These are phyloP conservation scores for Hyperoplus immaculatus DNA, from an alignment of 2,797 vertebrate species.

Conservation along the genomic window DNA sequence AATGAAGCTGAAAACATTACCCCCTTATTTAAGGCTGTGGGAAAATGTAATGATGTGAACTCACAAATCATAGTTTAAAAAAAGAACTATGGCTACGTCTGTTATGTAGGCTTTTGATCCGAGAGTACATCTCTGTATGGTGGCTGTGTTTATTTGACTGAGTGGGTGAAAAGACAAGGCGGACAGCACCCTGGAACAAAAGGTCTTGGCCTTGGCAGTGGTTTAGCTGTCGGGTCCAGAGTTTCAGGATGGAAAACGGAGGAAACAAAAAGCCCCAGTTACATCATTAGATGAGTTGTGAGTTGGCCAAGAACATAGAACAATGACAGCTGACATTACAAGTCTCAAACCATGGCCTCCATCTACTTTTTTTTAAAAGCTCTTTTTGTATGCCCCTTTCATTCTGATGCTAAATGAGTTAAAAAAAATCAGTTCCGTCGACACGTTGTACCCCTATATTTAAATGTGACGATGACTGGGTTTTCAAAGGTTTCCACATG, in stretches of 20 bases:
- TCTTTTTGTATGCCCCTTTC: constrained; percentile 2
- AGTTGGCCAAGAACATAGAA: constrained; percentile 55
- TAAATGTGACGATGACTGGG: neutral
- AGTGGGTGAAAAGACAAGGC: constrained; percentile 33
- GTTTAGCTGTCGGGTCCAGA: constrained; percentile 23
- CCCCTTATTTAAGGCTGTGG: constrained; percentile 24
- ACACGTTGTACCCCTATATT: neutral
- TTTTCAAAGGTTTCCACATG: neutral
- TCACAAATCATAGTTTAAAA: constrained; percentile 22
- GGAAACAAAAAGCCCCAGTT: constrained; percentile 38
- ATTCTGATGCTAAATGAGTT: neutral
- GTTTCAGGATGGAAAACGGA: constrained; percentile 24
- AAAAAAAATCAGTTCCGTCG: neutral
- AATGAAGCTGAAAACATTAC: constrained; percentile 45
- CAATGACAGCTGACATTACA: constrained; percentile 40
- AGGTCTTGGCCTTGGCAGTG: constrained; percentile 58
- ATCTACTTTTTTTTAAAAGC: constrained; percentile 17
- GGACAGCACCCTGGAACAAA: constrained; percentile 66
- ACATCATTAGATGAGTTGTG: constrained; percentile 43
- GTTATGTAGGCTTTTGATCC: constrained; percentile 4
- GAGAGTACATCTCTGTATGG: constrained; percentile 24
- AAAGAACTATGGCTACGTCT: constrained; percentile 16
- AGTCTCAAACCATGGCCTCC: constrained; percentile 27
- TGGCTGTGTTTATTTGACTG: neutral
- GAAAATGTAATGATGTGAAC: constrained; percentile 36